A percentile compares a stretch with the other conserved stretches of the same genome.
Conservation (phyloP, 2,888 invertebrate species). For the Sesia apiformis region DNA sequence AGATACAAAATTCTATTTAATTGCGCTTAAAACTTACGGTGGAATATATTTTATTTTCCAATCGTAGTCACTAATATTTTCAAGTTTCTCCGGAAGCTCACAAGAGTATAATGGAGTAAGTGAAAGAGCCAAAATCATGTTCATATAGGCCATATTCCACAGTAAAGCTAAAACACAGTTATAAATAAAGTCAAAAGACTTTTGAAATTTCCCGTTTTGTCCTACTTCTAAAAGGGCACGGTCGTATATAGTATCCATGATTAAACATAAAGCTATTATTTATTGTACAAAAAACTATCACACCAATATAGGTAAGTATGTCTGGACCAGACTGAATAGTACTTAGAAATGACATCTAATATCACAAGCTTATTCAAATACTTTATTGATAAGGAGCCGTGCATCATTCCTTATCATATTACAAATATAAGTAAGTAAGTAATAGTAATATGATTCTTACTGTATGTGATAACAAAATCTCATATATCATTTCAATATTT, state of each 20-base stretch:
- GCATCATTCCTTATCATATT: not conserved
- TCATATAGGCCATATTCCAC: conserved; percentile 51
- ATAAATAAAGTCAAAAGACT: conserved; percentile 46
- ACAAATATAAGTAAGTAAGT: too few relatives aligned
- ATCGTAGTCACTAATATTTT: conserved; percentile 29
- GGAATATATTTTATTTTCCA: conserved; percentile 48
- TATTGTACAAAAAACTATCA: not conserved
- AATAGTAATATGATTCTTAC: too few relatives aligned
- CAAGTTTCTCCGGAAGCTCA: conserved; percentile 37
- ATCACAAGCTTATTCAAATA: not conserved
- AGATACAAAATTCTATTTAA: not conserved
- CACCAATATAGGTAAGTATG: not conserved
- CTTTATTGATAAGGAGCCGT: not conserved
- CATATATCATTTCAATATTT: too few relatives aligned
- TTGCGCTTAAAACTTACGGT: conserved; percentile 21
- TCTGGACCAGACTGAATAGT: not conserved
- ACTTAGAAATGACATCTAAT: not conserved
- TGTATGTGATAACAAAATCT: too few relatives aligned
- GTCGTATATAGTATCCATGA: conserved; percentile 38
- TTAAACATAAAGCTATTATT: not conserved
- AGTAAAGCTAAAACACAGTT: conserved; percentile 42
- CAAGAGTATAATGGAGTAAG: conserved; percentile 53
- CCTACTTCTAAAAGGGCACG: conserved; percentile 41
- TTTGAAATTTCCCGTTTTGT: conserved; percentile 55
- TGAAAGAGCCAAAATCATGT: conserved; percentile 50